These are phyloP conservation scores for Chaetodon trifasciatus DNA, from an alignment of 2,797 vertebrate genomes.

Conservation along the genomic window DNA sequence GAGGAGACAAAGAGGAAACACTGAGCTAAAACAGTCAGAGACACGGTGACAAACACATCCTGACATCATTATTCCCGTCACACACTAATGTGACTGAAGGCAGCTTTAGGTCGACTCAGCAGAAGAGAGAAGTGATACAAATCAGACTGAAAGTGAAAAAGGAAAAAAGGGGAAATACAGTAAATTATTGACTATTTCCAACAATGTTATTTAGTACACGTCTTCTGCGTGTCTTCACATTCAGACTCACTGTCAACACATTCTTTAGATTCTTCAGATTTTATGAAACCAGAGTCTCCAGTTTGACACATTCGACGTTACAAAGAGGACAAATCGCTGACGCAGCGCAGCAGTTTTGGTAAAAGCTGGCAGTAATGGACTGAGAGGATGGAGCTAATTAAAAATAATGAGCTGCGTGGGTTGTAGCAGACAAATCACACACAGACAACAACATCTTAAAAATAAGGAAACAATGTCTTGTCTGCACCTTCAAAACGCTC, in stretches of 20 bases:
- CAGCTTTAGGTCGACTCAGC: background rate
- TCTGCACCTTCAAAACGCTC: background rate
- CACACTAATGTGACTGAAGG: background rate
- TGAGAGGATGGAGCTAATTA: conserved; percentile 34
- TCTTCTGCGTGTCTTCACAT: background rate
- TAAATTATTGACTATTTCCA: too few species aligned
- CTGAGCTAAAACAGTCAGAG: background rate
- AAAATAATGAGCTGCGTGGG: conserved; percentile 54
- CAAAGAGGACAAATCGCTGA: background rate
- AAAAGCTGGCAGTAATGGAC: conserved; percentile 24
- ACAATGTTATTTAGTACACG: background rate
- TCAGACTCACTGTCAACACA: too few species aligned
- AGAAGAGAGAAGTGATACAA: conserved; percentile 26
- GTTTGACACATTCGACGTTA: background rate
- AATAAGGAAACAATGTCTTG: background rate
- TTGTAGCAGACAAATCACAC: background rate
- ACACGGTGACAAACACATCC: background rate
- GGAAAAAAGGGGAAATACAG: background rate
- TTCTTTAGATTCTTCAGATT: background rate
- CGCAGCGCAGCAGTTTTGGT: conserved; percentile 18
- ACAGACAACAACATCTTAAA: background rate
- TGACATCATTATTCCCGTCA: background rate
- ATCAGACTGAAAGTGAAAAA: conserved; percentile 2
- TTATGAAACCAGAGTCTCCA: background rate
- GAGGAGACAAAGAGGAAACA: background rate